These are phyloP conservation scores for Drepana arcuata DNA, from an alignment of 1,140 invertebrate species.

Conservation along the genomic window DNA sequence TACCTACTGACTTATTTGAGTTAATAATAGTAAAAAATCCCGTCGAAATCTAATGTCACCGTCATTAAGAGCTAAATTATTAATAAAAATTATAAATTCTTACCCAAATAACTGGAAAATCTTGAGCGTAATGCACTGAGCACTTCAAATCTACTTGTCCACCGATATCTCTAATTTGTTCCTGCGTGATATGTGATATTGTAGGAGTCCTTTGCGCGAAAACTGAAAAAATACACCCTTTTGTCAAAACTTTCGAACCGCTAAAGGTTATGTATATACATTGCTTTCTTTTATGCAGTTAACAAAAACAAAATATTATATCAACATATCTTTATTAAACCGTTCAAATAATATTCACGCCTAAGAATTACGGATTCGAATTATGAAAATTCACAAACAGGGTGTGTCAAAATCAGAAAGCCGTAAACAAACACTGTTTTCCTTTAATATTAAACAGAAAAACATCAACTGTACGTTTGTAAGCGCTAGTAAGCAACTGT, in stretches of 20 bases:
- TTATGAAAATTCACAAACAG: background rate
- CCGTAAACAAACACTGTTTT: background rate
- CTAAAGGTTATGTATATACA: too few relatives aligned
- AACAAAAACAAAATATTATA: too few relatives aligned
- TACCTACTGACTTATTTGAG: too few relatives aligned
- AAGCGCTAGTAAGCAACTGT: background rate
- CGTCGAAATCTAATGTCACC: too few relatives aligned
- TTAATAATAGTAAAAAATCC: too few relatives aligned
- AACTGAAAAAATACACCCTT: slow-evolving; percentile 70
- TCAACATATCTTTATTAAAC: too few relatives aligned
- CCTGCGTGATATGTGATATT: slow-evolving; percentile 92
- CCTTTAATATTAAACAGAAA: background rate
- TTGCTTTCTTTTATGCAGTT: too few relatives aligned
- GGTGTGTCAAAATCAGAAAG: background rate
- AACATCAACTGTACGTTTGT: background rate
- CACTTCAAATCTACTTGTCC: slow-evolving; percentile 90
- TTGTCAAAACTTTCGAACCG: too few relatives aligned
- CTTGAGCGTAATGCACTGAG: slow-evolving; percentile 89
- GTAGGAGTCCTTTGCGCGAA: slow-evolving; percentile 85
- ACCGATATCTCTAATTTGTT: slow-evolving; percentile 93
- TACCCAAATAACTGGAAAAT: slow-evolving; percentile 90
- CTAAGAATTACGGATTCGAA: too few relatives aligned
- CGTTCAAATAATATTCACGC: too few relatives aligned
- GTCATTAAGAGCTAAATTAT: too few relatives aligned
- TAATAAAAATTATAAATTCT: too few relatives aligned